Conservation (phyloP, 2,113 vertebrate genomes). For the Coracopsis vasa region DNA sequence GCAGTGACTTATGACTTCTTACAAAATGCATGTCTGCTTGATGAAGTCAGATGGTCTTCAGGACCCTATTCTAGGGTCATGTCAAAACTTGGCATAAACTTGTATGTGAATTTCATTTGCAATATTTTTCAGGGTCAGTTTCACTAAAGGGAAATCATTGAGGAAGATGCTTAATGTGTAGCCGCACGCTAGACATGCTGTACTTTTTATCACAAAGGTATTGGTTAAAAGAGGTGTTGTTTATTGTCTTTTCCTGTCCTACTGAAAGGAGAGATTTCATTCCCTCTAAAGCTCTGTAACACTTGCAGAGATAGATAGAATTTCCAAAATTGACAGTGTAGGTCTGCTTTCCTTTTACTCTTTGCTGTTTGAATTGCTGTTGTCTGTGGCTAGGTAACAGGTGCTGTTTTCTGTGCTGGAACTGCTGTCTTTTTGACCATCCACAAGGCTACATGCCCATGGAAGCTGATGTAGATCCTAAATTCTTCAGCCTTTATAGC, state of each 20-base stretch:
- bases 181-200: neutral
- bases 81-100: neutral
- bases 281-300: neutral
- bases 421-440: neutral
- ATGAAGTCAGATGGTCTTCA: neutral
- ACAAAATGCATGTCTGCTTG: neutral
- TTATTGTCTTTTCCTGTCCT: neutral
- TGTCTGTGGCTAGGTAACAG: neutral
- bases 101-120: neutral
- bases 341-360: neutral
- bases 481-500: neutral
- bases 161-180: neutral
- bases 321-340: neutral
- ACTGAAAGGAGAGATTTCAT: neutral
- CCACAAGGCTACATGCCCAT: neutral
- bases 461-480: neutral
- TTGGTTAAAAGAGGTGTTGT: neutral
- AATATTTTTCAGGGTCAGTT: neutral
- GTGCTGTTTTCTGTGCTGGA: neutral
- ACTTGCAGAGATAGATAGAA: neutral
- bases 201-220: neutral
- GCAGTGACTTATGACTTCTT: neutral
- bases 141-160: neutral
- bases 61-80: neutral
- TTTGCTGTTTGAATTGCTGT: neutral